Base-by-base conservation (phyloP, 2,113 vertebrate genomes). In the Cranoglanis bouderius region DNA sequence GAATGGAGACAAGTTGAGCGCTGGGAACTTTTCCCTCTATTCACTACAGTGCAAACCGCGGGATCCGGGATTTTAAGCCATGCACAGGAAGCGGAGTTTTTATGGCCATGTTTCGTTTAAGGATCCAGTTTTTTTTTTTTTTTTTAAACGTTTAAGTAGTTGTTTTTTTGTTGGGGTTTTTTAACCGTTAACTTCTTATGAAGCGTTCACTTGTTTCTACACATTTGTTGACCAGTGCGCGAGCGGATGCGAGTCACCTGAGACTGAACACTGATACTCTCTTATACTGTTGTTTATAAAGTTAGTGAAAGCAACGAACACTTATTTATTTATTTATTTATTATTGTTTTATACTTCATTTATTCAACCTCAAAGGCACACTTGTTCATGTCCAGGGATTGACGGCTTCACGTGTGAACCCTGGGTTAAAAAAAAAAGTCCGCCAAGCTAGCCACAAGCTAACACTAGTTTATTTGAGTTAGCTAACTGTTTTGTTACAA, bases 41-140 rank as follows among this genome's bases (percentile, higher is more conserved):
- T 85, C 88, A 38, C 9, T 16, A 0, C 29, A 14, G 63, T 18
- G 46, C 24, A 55, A 91, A 91, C 75, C 91, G 90, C 88, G 82
- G 87, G 90, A 78, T 61, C 92, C 87, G 93, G 93, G 94, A 94
- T 94, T 93, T 92, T 65, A 90, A 95, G 12, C 32, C 38, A 7
- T n/a, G 26, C 38, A 6, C 19, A 59, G 5, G 53, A 82, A 38
- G 32, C n/a, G 7, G 40, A 19, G 18, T 21, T 82, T 82, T 82
- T 81, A 53, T 59, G 35, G 4, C 38, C 21, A 0, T 1, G 70
- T 43, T 74, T 74, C 18, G 3, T 77, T 46, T 6, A 46, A 77
- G 4, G 0, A 49, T 4, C 6, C 26, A 29, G 24, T 16, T 51
- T 12, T 16, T 32, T 5, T 72, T 2, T 38, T 12, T 1, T 24